Evolutionary conservation across 2,888 invertebrate species (phyloP).

Genomic region (Drosophila neotestacea): DNA sequence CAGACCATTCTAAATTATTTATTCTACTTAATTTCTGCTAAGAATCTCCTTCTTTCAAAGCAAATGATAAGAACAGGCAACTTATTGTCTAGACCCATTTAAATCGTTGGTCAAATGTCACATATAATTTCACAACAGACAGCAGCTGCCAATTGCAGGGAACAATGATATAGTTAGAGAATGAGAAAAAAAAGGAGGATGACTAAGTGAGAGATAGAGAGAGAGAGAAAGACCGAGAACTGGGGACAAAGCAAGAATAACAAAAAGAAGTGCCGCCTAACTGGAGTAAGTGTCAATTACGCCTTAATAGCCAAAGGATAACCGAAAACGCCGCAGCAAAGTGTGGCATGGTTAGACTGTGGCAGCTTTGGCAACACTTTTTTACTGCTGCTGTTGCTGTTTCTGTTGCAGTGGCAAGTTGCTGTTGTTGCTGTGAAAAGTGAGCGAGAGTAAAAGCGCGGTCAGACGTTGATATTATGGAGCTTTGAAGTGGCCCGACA

Average conservation of each 20-base stretch:
- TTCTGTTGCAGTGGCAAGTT: conserved; percentile 26
- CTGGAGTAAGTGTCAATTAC: conserved; percentile 76
- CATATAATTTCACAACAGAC: conserved; percentile 27
- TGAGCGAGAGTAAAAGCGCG: conserved; percentile 65
- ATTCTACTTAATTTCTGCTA: not conserved
- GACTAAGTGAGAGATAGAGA: not conserved
- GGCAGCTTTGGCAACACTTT: conserved; percentile 36
- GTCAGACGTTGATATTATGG: conserved; percentile 70
- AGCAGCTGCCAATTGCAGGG: not conserved
- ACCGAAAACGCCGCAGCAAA: conserved; percentile 79
- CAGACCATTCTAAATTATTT: not conserved
- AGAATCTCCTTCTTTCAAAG: not conserved
- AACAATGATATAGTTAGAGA: not conserved
- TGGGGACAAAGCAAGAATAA: not conserved
- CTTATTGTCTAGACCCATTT: no score
- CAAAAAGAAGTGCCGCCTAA: conserved; percentile 38
- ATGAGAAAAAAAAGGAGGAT: not conserved
- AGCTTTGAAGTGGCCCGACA: conserved; percentile 71
- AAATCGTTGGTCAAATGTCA: conserved; percentile 14
- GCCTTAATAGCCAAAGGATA: conserved; percentile 78
- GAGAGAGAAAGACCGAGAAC: not conserved
- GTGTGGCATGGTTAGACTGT: conserved; percentile 69
- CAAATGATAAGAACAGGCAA: not conserved
- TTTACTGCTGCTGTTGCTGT: conserved; percentile 17
- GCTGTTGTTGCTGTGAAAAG: conserved; percentile 52